Evolutionary conservation across 2,888 invertebrate species (phyloP).

Genomic region (Ophion ellenae): DNA sequence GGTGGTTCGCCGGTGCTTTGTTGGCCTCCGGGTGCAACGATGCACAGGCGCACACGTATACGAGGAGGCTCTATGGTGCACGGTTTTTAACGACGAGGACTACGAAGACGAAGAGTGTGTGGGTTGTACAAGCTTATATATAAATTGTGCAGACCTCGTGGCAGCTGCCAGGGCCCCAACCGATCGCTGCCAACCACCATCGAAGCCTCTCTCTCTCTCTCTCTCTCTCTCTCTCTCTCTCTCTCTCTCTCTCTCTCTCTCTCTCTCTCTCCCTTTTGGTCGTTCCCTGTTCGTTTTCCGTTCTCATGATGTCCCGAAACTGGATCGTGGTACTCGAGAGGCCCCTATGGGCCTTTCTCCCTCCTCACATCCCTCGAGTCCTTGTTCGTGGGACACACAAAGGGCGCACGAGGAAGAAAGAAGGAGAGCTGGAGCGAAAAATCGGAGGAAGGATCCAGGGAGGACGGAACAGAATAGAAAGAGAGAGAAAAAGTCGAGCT

Average conservation of each 20-base stretch:
- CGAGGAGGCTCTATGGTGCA: neutral
- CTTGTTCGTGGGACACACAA: constrained; percentile 22
- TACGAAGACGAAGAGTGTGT: neutral
- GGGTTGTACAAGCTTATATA: neutral
- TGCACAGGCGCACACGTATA: constrained; percentile 4
- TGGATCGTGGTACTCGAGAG: constrained; percentile 78
- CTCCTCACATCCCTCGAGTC: neutral
- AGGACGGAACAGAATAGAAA: constrained; percentile 42
- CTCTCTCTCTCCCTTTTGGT: constrained; percentile 37
- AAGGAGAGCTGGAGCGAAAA: constrained; percentile 20
- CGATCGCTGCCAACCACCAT: constrained; percentile 50
- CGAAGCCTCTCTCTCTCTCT: constrained; percentile 24
- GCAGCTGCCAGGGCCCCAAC: constrained; percentile 61
- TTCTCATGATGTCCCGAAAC: constrained; percentile 81
- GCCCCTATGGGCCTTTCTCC: constrained; percentile 33
- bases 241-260: constrained; percentile 29
- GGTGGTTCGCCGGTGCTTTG: constrained; percentile 58
- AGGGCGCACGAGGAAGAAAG: constrained; percentile 28
- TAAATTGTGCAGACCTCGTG: constrained; percentile 50
- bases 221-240: constrained; percentile 38
- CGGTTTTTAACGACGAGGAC: constrained; percentile 2
- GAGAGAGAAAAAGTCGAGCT: constrained; percentile 9
- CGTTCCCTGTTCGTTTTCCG: constrained; percentile 73
- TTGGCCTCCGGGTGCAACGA: constrained; percentile 58
- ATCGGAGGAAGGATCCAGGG: constrained; percentile 13